Percentiles rank a stretch among this genome's conserved stretches.
These are phyloP conservation scores for Hydropsyche tenuis DNA, from an alignment of 1,140 invertebrate species.

Conservation along the genomic window DNA sequence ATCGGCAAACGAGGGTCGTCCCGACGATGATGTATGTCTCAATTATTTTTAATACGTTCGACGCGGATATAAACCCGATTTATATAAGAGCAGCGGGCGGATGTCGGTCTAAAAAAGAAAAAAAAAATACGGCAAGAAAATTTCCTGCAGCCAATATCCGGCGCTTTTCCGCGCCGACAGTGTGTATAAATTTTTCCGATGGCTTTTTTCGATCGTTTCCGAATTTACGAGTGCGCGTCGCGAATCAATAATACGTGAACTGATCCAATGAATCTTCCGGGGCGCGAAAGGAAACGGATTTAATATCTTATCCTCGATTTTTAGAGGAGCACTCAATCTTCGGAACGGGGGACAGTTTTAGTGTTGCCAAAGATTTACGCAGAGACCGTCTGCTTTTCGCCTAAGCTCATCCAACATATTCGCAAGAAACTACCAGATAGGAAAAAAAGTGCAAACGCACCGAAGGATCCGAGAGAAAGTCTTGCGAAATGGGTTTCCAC, in stretches of 20 bases:
- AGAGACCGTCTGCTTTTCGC: conserved; percentile 8
- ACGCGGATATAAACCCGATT: too few species aligned
- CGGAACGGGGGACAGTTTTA: conserved; percentile 31
- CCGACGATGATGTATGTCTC: too few species aligned
- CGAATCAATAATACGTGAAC: conserved; percentile 27
- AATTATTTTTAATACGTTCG: too few species aligned
- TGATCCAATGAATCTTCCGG: conserved; percentile 1
- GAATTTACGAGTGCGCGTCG: background rate
- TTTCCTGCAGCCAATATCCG: too few species aligned
- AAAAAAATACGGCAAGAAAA: too few species aligned
- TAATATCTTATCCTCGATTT: conserved; percentile 40
- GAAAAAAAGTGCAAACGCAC: background rate
- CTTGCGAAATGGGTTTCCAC: too few species aligned
- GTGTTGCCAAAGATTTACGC: conserved; percentile 27
- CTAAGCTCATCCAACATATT: conserved; percentile 8
- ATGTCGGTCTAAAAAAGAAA: too few species aligned
- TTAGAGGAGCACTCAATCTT: conserved; percentile 32
- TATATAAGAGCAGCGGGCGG: too few species aligned
- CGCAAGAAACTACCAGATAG: conserved; percentile 11
- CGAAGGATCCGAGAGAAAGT: too few species aligned
- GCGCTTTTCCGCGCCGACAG: too few species aligned
- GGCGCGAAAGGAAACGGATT: conserved; percentile 22
- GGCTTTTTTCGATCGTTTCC: background rate
- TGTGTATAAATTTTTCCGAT: background rate
- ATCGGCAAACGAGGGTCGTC: too few species aligned